These are phyloP conservation scores for Todus mexicanus DNA, from an alignment of 2,797 vertebrate genomes.

Conservation along the genomic window DNA sequence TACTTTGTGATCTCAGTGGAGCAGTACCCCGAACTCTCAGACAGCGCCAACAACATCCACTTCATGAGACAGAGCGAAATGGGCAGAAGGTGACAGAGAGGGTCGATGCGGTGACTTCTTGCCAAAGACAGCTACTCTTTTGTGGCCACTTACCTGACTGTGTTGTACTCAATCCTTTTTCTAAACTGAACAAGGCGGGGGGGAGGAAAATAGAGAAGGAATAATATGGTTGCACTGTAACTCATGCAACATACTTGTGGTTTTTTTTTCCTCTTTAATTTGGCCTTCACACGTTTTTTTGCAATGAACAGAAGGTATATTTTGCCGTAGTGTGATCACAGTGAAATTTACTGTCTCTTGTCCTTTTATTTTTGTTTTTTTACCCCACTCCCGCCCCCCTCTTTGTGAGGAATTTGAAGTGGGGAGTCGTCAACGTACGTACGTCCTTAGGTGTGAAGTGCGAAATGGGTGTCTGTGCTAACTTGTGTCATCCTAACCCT, in stretches of 20 bases:
- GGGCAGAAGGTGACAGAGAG: conserved; percentile 98
- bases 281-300: conserved; percentile 82
- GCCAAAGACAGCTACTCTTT: conserved; percentile 98
- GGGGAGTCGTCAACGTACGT: conserved; percentile 44
- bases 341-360: conserved; percentile 81
- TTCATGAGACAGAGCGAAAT: conserved; percentile 99
- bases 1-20: conserved; percentile 95
- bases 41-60: conserved; percentile 96
- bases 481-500: conserved; percentile 63
- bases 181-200: conserved; percentile 66
- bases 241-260: conserved; percentile 79
- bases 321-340: conserved; percentile 78
- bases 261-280: conserved; percentile 73
- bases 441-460: conserved; percentile 63
- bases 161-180: conserved; percentile 83
- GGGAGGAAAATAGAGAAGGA: conserved; percentile 66
- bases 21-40: conserved; percentile 96
- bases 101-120: conserved; percentile 85
- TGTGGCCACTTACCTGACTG: conserved; percentile 88
- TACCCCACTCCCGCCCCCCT: no score
- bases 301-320: conserved; percentile 72
- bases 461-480: conserved; percentile 70
- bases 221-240: conserved; percentile 87
- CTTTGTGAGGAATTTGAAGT: conserved; percentile 72
- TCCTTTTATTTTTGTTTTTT: conserved; percentile 48